These are phyloP conservation scores for Entosphenus tridentatus DNA, from an alignment of 2,113 vertebrate genomes.

Conservation along the genomic window DNA sequence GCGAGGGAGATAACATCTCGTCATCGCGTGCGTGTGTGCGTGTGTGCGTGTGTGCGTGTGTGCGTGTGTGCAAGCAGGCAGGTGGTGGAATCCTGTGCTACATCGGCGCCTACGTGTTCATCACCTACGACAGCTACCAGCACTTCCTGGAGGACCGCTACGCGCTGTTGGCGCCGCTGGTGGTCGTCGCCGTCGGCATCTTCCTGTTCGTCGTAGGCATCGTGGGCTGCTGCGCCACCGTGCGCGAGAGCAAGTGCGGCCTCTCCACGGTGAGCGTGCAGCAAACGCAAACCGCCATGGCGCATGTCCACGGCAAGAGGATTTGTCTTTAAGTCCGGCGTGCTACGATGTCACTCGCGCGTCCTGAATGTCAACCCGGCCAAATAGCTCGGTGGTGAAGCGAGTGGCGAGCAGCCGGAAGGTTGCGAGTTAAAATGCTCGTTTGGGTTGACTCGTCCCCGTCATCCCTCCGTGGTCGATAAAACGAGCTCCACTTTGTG, in stretches of 20 bases:
- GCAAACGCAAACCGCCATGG: no score
- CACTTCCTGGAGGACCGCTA: conserved; percentile 95
- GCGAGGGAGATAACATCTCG: no score
- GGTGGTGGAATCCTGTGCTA: conserved; percentile 89
- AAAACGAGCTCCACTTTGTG: no score
- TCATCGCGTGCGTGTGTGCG: neutral
- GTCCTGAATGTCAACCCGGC: no score
- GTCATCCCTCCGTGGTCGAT: no score
- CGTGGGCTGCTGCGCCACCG: conserved; percentile 82
- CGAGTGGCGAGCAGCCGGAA: no score
- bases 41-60: neutral
- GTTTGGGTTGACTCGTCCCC: no score
- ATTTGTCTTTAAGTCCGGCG: no score
- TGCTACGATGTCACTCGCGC: no score
- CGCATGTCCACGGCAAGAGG: no score
- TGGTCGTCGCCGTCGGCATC: conserved; percentile 71
- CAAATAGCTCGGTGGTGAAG: no score
- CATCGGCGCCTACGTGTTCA: conserved; percentile 92
- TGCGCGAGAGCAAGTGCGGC: conserved; percentile 75
- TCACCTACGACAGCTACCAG: conserved; percentile 89
- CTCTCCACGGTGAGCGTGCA: conserved; percentile 54
- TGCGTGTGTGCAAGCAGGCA: conserved; percentile 26
- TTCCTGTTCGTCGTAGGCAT: conserved; percentile 84
- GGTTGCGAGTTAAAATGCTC: no score
- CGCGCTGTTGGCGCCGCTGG: conserved; percentile 60